Evolutionary conservation across 2,888 invertebrate genomes (phyloP).

Genomic region (Caenorhabditis becei): DNA sequence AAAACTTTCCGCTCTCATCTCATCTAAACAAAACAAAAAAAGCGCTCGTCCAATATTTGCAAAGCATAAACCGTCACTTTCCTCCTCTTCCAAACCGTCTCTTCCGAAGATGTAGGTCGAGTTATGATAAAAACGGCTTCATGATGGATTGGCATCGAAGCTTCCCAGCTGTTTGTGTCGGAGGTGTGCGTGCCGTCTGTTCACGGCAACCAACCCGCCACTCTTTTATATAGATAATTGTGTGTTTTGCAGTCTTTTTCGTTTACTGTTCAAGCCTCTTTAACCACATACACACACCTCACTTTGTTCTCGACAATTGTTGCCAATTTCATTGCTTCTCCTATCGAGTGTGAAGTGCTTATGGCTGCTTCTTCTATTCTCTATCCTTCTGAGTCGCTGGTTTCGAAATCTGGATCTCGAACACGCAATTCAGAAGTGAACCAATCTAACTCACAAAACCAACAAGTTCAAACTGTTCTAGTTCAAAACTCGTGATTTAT

Average conservation of each 20-base stretch:
- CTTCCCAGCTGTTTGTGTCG: constrained; percentile 38
- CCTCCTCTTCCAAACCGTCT: constrained; percentile 2
- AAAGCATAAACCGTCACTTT: constrained; percentile 25
- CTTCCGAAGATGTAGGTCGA: constrained; percentile 30
- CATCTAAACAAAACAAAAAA: constrained; percentile 30
- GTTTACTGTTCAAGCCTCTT: constrained; percentile 20
- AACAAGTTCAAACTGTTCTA: too few relatives aligned
- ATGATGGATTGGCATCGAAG: constrained; percentile 29
- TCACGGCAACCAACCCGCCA: constrained; percentile 10
- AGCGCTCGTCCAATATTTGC: constrained; percentile 29
- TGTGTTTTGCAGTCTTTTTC: constrained; percentile 30
- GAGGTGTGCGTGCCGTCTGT: constrained; percentile 16
- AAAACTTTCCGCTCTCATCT: neutral
- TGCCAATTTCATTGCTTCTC: constrained; percentile 32
- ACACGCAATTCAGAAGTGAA: too few relatives aligned
- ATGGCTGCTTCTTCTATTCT: constrained; percentile 15
- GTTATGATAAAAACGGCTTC: constrained; percentile 48
- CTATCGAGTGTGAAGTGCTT: neutral
- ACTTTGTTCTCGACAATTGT: constrained; percentile 32
- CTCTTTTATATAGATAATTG: constrained; percentile 35
- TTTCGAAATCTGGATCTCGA: constrained; percentile 7
- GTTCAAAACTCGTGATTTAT: too few relatives aligned
- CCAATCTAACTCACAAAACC: too few relatives aligned
- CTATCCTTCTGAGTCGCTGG: neutral
- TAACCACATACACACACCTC: neutral